These are phyloP conservation scores for Colletes gigas DNA, from an alignment of 1,140 invertebrate genomes.

Conservation along the genomic window DNA sequence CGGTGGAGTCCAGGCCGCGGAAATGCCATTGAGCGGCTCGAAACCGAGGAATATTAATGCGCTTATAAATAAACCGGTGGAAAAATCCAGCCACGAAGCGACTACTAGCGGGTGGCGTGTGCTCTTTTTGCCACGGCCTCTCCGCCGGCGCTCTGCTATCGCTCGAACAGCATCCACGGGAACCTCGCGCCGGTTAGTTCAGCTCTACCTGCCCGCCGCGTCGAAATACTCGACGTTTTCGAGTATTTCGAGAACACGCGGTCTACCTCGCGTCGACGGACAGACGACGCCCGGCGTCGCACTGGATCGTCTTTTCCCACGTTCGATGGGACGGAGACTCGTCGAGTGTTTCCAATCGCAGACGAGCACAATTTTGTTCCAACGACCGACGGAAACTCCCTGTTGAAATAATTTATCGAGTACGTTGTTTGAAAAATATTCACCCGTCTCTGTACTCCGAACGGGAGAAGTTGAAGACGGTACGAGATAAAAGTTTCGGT, in stretches of 20 bases:
- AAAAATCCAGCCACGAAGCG: slow-evolving; percentile 68
- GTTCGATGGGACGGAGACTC: background rate
- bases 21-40: slow-evolving; percentile 70
- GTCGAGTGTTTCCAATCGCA: too few species aligned
- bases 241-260: slow-evolving; percentile 38
- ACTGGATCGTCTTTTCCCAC: background rate
- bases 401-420: too few species aligned
- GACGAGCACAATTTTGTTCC: too few species aligned
- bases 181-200: slow-evolving; percentile 35
- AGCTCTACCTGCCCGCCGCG: slow-evolving; percentile 27
- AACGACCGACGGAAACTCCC: too few species aligned
- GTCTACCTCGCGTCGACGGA: background rate
- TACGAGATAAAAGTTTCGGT: too few species aligned
- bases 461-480: too few species aligned
- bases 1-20: slow-evolving; percentile 24
- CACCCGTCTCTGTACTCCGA: too few species aligned
- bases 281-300: background rate
- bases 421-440: too few species aligned
- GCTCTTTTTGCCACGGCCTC: slow-evolving; percentile 17
- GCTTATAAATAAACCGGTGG: slow-evolving; percentile 75
- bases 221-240: slow-evolving; percentile 35
- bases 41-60: slow-evolving; percentile 72
- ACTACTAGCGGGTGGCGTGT: slow-evolving; percentile 18
- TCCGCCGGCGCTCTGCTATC: slow-evolving; percentile 9
- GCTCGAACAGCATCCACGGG: slow-evolving; percentile 5